Evolutionary conservation across 2,888 invertebrate species (phyloP).

Genomic region (Luperina nickerlii): DNA sequence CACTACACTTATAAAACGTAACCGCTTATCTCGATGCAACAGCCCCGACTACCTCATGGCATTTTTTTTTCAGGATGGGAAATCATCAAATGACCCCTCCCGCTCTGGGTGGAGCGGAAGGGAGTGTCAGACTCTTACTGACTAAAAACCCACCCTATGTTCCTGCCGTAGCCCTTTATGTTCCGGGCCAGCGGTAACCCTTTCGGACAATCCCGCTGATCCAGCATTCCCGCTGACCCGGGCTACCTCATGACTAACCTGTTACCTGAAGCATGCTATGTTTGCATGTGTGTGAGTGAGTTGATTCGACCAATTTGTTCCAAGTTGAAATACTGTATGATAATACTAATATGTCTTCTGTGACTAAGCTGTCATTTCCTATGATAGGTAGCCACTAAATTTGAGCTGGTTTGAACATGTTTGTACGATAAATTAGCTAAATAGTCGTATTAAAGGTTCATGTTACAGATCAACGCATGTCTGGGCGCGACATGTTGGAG

Average conservation of each 20-base stretch:
- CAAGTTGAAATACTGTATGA: neutral
- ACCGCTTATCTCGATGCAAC: neutral
- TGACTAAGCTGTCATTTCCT: constrained; percentile 31
- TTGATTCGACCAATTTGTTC: neutral
- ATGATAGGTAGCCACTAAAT: constrained; percentile 50
- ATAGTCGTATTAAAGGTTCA: constrained; percentile 52
- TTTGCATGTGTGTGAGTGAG: neutral
- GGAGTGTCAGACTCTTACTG: too few relatives aligned
- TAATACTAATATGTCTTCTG: neutral
- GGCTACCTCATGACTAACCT: neutral
- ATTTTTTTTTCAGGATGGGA: too few relatives aligned
- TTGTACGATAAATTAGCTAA: constrained; percentile 49
- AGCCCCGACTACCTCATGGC: neutral
- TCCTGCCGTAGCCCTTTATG: too few relatives aligned
- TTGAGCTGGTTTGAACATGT: constrained; percentile 53
- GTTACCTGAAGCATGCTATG: neutral
- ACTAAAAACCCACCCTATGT: too few relatives aligned
- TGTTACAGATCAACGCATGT: constrained; percentile 41
- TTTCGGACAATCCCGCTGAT: too few relatives aligned
- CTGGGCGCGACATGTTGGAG: constrained; percentile 41
- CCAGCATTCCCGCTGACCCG: too few relatives aligned
- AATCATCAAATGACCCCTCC: too few relatives aligned
- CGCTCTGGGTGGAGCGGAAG: too few relatives aligned
- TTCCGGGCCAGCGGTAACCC: too few relatives aligned
- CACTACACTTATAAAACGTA: neutral